Conservation (phyloP, 2,888 invertebrate genomes). For the Globia sparganii region DNA sequence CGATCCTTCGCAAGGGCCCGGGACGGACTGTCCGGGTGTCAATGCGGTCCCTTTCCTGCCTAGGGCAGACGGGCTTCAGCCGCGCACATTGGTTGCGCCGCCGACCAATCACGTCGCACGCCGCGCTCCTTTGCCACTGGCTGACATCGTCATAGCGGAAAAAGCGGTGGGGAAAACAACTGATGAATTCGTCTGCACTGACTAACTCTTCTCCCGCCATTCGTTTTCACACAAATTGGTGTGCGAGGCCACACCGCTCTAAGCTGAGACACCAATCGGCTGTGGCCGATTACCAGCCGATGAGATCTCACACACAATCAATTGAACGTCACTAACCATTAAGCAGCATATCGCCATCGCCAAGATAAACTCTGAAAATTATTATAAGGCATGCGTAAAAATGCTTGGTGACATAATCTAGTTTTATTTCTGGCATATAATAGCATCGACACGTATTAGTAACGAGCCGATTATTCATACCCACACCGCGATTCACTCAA, state of each 20-base stretch:
- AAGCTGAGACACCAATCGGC: constrained; percentile 79
- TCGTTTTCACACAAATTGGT: constrained; percentile 79
- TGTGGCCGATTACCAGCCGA: constrained; percentile 69
- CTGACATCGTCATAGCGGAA: constrained; percentile 74
- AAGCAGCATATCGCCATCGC: neutral
- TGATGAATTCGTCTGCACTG: constrained; percentile 78
- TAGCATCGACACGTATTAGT: constrained; percentile 28
- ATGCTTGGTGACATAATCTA: neutral
- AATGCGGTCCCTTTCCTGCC: constrained; percentile 83
- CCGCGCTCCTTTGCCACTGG: constrained; percentile 78
- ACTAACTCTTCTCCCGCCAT: constrained; percentile 77
- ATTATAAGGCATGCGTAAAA: constrained; percentile 10
- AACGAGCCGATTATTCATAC: constrained; percentile 30
- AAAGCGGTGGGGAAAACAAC: constrained; percentile 86
- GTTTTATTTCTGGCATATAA: constrained; percentile 39
- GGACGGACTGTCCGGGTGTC: constrained; percentile 80
- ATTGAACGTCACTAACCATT: constrained; percentile 46
- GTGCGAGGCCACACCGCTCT: constrained; percentile 81
- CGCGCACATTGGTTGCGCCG: constrained; percentile 79
- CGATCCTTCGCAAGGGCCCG: constrained; percentile 85
- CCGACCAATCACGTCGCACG: constrained; percentile 78
- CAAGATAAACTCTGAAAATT: constrained; percentile 4
- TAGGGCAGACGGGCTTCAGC: constrained; percentile 78
- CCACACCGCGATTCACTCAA: constrained; percentile 34
- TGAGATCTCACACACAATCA: constrained; percentile 59